phyloP scores from a whole-genome alignment of 1,140 invertebrate genomes.

The Cyphomyrmex costatus region DNA sequence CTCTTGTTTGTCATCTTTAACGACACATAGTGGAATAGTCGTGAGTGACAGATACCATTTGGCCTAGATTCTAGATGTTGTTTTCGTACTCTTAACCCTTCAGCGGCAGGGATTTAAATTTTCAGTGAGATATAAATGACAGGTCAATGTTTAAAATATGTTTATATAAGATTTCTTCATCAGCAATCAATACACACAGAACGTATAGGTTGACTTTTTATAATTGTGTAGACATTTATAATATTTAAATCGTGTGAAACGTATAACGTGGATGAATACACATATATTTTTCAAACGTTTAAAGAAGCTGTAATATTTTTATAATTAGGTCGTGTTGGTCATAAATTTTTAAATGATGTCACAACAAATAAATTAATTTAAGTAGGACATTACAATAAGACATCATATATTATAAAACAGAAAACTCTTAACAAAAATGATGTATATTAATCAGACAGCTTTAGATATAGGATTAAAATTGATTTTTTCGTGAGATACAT shows the following conservation, averaged over 20 bases:
- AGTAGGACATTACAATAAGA: background rate
- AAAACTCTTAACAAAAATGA: background rate
- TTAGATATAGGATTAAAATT: background rate
- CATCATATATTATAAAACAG: background rate
- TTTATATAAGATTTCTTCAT: slow-evolving; percentile 4
- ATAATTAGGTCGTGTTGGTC: background rate
- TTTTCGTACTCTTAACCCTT: slow-evolving; percentile 35
- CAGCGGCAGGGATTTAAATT: slow-evolving; percentile 14
- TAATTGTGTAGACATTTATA: background rate
- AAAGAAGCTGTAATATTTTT: background rate
- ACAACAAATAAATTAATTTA: background rate
- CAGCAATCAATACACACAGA: background rate
- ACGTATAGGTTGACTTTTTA: background rate
- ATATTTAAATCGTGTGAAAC: background rate
- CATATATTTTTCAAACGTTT: background rate
- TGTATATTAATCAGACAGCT: background rate
- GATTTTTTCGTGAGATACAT: background rate
- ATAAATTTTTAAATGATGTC: background rate
- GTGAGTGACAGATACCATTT: slow-evolving; percentile 14
- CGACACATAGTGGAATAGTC: slow-evolving; percentile 22
- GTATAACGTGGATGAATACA: background rate
- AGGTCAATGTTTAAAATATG: background rate
- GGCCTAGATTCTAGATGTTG: slow-evolving; percentile 24
- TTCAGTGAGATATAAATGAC: slow-evolving; percentile 12
- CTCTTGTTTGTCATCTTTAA: slow-evolving; percentile 53